phyloP scores from a whole-genome alignment of 2,888 invertebrate genomes.

The Scaptomyza tumidula region DNA sequence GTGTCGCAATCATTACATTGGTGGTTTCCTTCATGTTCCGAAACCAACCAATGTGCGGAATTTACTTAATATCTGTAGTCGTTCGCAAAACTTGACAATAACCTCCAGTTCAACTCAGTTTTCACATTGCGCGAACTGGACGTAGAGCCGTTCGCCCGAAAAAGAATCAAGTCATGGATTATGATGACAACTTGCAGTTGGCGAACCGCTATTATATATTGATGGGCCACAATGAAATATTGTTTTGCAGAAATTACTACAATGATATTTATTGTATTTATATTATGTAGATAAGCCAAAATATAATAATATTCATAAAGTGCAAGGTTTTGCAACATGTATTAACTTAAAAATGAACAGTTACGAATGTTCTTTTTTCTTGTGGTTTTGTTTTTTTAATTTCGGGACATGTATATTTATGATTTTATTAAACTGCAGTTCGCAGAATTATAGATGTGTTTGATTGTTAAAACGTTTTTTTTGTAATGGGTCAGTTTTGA shows the following conservation, averaged over 20 bases:
- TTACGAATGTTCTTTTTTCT: conserved; percentile 4
- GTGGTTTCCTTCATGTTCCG: too few species aligned
- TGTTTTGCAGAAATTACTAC: conserved; percentile 30
- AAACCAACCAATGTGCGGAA: too few species aligned
- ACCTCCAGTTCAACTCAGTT: too few species aligned
- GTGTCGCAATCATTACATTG: too few species aligned
- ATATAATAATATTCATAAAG: conserved; percentile 6
- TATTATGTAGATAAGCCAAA: conserved; percentile 30
- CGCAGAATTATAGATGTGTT: not conserved
- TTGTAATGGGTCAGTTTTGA: conserved; percentile 15
- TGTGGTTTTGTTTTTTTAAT: not conserved
- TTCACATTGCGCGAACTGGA: too few species aligned
- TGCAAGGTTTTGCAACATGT: not conserved
- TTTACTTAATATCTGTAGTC: too few species aligned
- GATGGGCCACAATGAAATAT: too few species aligned
- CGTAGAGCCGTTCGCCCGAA: too few species aligned
- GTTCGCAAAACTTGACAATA: too few species aligned
- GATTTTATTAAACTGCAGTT: not conserved
- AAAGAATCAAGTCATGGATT: too few species aligned
- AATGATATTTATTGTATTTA: conserved; percentile 38
- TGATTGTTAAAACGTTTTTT: not conserved
- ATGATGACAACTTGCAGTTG: not conserved
- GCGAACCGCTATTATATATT: too few species aligned
- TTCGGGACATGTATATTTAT: not conserved
- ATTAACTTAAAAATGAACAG: conserved; percentile 15